Conservation (phyloP, 2,888 invertebrate species). For the Antheraea assamensis region DNA sequence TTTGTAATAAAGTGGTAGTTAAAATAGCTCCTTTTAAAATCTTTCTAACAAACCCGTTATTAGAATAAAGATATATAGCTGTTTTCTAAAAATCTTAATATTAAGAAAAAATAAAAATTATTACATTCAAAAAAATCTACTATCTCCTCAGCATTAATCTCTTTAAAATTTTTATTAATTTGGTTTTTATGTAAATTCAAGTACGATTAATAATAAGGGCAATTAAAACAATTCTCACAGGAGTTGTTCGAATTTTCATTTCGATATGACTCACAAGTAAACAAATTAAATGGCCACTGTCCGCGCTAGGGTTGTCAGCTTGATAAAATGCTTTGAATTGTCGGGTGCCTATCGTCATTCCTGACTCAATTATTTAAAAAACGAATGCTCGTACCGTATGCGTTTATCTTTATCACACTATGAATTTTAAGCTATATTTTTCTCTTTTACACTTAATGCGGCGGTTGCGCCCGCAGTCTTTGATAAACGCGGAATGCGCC, state of each 20-base stretch:
- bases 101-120: not conserved
- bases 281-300: conserved; percentile 74
- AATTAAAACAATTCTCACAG: conserved; percentile 41
- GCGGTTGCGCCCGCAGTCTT: conserved; percentile 68
- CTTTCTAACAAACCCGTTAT: not conserved
- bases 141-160: not conserved
- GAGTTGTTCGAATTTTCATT: conserved; percentile 51
- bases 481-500: conserved; percentile 79
- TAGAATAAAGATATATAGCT: not conserved
- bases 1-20: not conserved
- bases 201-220: conserved; percentile 21
- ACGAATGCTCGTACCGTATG: conserved; percentile 63
- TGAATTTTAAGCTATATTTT: conserved; percentile 49
- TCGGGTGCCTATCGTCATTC: conserved; percentile 78
- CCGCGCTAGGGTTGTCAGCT: conserved; percentile 70
- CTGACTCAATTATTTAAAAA: conserved; percentile 80
- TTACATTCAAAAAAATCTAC: not conserved
- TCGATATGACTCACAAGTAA: conserved; percentile 61
- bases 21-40: not conserved
- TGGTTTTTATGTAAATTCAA: conserved; percentile 12
- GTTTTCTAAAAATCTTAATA: not conserved
- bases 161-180: not conserved
- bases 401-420: conserved; percentile 60
- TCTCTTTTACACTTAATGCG: conserved; percentile 52
- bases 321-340: conserved; percentile 75